Conservation (phyloP, 2,113 vertebrate genomes). For the Notechis scutatus region DNA sequence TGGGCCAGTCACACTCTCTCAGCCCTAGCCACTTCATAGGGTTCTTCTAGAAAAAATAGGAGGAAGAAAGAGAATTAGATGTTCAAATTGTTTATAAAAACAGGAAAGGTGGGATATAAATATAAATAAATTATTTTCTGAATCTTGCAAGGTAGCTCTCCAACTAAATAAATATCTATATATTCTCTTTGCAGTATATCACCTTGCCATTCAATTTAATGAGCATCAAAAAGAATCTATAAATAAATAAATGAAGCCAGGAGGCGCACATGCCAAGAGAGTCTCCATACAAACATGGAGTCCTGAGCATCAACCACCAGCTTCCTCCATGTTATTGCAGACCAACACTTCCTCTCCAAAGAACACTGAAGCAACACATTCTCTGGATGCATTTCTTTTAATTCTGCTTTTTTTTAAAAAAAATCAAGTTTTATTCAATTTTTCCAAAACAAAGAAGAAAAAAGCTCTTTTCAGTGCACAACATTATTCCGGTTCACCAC, state of each 20-base stretch:
- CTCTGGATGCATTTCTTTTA: not conserved
- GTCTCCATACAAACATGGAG: not conserved
- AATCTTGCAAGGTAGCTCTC: not conserved
- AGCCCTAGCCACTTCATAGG: no score
- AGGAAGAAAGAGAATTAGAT: not conserved
- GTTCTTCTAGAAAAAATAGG: no score
- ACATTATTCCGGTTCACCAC: no score
- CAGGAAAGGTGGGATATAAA: not conserved
- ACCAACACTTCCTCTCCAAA: not conserved
- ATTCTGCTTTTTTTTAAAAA: no score
- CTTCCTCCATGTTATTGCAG: not conserved
- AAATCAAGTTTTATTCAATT: no score
- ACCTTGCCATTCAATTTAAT: not conserved
- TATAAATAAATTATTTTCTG: not conserved
- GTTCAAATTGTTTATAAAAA: not conserved
- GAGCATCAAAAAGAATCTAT: not conserved
- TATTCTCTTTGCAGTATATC: not conserved
- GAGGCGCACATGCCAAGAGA: not conserved
- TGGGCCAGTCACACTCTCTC: no score
- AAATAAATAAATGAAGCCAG: not conserved
- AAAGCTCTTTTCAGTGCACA: no score
- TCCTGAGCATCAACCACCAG: not conserved
- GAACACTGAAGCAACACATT: not conserved
- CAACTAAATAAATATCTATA: not conserved
- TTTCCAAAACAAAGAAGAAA: no score